phyloP scores from a whole-genome alignment of 2,888 invertebrate genomes.

The Stegophylla sp. region DNA sequence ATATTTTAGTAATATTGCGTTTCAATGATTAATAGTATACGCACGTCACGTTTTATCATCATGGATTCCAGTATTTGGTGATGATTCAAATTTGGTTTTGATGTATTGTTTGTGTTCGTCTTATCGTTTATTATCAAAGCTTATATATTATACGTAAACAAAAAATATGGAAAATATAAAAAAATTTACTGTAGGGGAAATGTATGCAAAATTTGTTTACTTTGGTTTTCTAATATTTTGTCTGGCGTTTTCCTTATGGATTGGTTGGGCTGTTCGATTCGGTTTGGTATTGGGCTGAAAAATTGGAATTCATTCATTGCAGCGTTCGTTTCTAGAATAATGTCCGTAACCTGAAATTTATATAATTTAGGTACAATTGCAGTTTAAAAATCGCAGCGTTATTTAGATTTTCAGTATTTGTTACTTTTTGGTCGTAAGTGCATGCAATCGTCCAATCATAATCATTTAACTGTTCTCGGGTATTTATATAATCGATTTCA shows the following conservation, averaged over 20 bases:
- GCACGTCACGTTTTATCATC: neutral
- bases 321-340: neutral
- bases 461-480: neutral
- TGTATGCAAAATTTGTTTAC: neutral
- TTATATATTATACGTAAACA: neutral
- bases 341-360: slow-evolving; percentile 6
- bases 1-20: neutral
- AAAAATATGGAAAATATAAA: neutral
- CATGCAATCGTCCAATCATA: slow-evolving; percentile 48
- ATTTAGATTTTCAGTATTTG: neutral
- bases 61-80: neutral
- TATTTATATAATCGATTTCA: neutral
- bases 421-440: slow-evolving; percentile 38
- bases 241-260: neutral
- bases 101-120: neutral
- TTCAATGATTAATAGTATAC: neutral
- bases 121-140: neutral
- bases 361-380: no score
- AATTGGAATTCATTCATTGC: neutral
- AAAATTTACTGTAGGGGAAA: no score
- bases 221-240: neutral
- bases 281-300: neutral
- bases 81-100: neutral
- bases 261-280: slow-evolving; percentile 1
- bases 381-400: neutral